These are phyloP conservation scores for Crocidura indochinensis DNA, from an alignment of 2,797 vertebrate genomes.

Conservation along the genomic window DNA sequence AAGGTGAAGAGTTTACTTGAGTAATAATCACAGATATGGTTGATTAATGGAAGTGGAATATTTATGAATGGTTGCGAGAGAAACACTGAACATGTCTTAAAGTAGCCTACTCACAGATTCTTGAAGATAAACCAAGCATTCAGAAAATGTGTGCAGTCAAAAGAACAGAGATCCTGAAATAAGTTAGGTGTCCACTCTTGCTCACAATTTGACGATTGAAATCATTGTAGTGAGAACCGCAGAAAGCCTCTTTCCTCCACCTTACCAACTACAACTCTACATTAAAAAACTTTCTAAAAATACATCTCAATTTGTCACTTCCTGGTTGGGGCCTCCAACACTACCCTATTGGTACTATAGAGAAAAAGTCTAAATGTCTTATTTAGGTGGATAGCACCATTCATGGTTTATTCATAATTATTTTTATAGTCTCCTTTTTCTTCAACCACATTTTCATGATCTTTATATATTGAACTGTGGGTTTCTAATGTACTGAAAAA, in stretches of 20 bases:
- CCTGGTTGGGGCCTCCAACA: background rate
- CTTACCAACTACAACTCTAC: background rate
- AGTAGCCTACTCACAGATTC: background rate
- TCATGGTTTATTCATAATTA: background rate
- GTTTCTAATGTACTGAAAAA: constrained; percentile 18
- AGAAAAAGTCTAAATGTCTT: constrained; percentile 64
- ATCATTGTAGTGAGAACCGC: background rate
- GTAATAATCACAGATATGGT: background rate
- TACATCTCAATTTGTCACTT: background rate
- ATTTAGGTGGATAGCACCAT: constrained; percentile 17
- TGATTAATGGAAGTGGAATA: background rate
- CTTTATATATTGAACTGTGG: background rate
- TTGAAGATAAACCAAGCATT: constrained; percentile 5
- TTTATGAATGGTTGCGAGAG: constrained; percentile 28
- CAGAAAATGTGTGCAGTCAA: background rate
- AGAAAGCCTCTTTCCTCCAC: background rate
- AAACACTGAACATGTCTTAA: constrained; percentile 43
- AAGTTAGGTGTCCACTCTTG: background rate
- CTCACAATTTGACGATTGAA: background rate
- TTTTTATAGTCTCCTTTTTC: constrained; percentile 47
- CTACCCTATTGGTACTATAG: constrained; percentile 49
- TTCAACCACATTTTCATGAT: background rate
- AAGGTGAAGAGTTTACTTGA: constrained; percentile 30
- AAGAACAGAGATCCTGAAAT: background rate
- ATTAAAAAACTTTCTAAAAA: constrained; percentile 37